Base-by-base conservation (phyloP, 2,888 invertebrate species). In the Sericinus montela region DNA sequence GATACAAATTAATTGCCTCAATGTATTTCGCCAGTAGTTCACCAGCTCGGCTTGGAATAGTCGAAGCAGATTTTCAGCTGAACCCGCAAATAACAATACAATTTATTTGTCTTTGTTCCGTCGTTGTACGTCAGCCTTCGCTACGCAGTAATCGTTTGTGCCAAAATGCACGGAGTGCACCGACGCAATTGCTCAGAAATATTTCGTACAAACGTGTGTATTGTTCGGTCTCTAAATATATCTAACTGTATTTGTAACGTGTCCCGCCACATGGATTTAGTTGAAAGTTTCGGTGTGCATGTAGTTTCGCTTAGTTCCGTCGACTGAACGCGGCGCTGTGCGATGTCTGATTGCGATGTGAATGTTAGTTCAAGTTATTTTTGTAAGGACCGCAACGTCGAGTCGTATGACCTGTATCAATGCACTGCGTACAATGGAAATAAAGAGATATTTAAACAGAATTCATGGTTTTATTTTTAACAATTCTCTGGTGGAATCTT, bases 391-490 rank as follows among this genome's bases (percentile, higher is more conserved):
- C 32, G 43, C 34, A 32, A 30, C 38, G 39, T 34, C 23, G 35
- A 41, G 8, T 58, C 62, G 52, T 49, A 39, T 43, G 48, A 48
- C 50, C 59, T 75, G 70, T 71, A 71, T 70, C 70, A 60, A 67
- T 74, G 79, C 76, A 75, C 73, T 67, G 69, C 69, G 67, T 75
- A 75, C 70, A 78, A 78, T 72, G 71, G 55, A 77, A 83, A 80
- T 82, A 83, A 81, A 84, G 65, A 75, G 69, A 75, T 75, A 78
- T 80, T 71, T 69, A 70, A 81, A 77, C 66, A 62, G 63, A 14
- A 19, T 13, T n/a, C 23, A 59, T 41, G 14, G 9, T 11, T 13
- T 49, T 16, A 36, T 32, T 53, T 56, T 58, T 40, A 0, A 3
- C 19, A 19, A 19, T 19, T 19, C 19, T n/a, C n/a, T n/a, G n/a